Evolutionary conservation across 2,888 invertebrate genomes (phyloP), one percentile per base, ranked within the genome.

Genomic region (Agrypnus murinus): DNA sequence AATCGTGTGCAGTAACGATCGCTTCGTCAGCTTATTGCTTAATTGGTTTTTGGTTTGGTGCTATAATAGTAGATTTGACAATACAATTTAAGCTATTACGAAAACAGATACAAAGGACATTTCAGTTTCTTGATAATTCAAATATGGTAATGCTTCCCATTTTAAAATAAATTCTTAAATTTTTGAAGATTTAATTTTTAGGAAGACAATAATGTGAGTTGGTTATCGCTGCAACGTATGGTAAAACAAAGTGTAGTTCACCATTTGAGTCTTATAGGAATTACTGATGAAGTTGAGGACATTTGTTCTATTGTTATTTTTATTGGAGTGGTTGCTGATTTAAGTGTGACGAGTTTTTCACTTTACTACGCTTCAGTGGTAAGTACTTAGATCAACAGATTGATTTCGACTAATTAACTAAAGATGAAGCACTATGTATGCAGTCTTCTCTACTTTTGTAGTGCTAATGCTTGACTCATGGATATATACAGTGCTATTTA

Each of bases 31-130:
- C n/a, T 8, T 65, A 14, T 17, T 46, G 46, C 17, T n/a, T 65
- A 4, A n/a, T 38, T 14, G 48, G 46, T 32, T 36, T 58, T 14
- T 14, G 58, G 9, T 38, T 65, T 8, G 57, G 48, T 46, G 25
- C 46, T 32, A 17, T 65, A 12, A n/a, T 58, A 12, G 45, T 65
- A 5, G 65, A 65, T 48, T 8, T 58, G 14, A 38, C 58, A n/a
- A 19, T 34, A 12, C 65, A 65, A 12, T 65, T 45, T 14, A 65
- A 57, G 14, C 17, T 65, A 25, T 25, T 65, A 40, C 17, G 10
- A 36, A 46, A 1, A 40, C 12, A 40, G n/a, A 40, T 40, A 12
- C 12, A 12, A 40, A 40, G n/a, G 12, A 12, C 38, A 40, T n/a
- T 12, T 10, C 8, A 40, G n/a, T n/a, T n/a, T n/a, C n/a, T n/a